Evolutionary conservation across 2,113 vertebrate genomes (phyloP).

Genomic region (Dryoscopus gambensis): DNA sequence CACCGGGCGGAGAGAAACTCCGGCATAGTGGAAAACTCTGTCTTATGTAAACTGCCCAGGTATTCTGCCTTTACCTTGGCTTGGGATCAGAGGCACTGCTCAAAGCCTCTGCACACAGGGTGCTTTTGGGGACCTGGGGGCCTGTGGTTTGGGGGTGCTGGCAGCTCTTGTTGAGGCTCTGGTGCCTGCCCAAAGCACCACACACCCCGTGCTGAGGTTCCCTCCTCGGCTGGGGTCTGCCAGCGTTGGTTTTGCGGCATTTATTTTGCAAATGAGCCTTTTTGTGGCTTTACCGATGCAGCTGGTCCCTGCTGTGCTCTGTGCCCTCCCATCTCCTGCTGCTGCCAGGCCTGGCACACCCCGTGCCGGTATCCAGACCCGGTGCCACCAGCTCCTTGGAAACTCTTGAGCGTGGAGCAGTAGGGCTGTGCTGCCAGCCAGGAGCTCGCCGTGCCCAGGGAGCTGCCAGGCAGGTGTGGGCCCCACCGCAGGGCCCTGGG

Average conservation of each 20-base stretch:
- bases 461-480: rapidly evolving
- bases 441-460: rapidly evolving
- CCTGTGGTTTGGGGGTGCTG: neutral
- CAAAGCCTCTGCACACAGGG: neutral
- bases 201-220: neutral
- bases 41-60: slow-evolving; percentile 24
- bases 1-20: neutral
- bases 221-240: neutral
- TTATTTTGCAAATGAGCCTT: neutral
- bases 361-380: rapidly evolving
- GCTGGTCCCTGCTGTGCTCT: rapidly evolving
- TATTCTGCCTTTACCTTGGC: neutral
- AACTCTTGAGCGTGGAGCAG: rapidly evolving
- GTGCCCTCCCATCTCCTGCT: neutral
- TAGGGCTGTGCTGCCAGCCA: neutral
- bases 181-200: neutral
- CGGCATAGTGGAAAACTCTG: neutral
- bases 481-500: rapidly evolving
- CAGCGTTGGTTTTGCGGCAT: neutral
- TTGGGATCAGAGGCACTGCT: neutral
- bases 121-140: neutral
- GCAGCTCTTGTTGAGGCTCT: rapidly evolving
- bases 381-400: rapidly evolving
- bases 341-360: rapidly evolving
- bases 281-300: neutral